Base-by-base conservation (phyloP, 2,113 vertebrate species). In the Hypocryptadius cinnamomeus region DNA sequence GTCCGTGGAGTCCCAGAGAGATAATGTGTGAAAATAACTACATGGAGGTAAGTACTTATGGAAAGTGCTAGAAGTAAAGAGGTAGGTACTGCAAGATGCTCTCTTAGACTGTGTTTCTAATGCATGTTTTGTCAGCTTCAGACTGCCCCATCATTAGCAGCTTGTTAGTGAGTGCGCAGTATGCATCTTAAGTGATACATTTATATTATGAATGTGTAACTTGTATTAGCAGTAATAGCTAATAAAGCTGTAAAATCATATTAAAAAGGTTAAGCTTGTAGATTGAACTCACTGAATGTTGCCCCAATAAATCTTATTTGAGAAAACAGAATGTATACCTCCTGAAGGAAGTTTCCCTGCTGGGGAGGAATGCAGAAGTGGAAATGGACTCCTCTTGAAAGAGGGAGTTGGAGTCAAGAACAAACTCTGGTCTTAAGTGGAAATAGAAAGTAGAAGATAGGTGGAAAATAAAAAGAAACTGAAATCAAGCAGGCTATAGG, bases 21-120 rank as follows among this genome's bases (percentile, higher is more conserved):
- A 42, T 97, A 17, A 3, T 85, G 14, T 97, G 96, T 89, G 97
- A 95, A 87, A 94, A 33, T 24, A 96, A 96, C 61, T 97, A 95
- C 65, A 96, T 97, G 96, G 95, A 97, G 89, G 97, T 97, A 89
- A 94, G 90, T 35, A 50, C 25, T 40, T 13, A 13, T 6, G 8
- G 47, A 37, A 35, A 39, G 12, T 53, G 28, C 8, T 81, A 30
- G 40, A 51, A 23, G 15, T 27, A 45, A 69, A 84, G 44, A 92
- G 25, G 50, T 82, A 91, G 87, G 19, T 63, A 74, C 35, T 57
- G 5, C 4, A 72, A 71, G 28, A 57, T 79, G 5, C 5, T 56
- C 8, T 79, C 5, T 27, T 61, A 42, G 35, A 33, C 16, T 42
- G 16, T 30, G 12, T 42, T 77, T 77, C 47, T 17, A 83, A 11